Conservation (phyloP, 2,113 vertebrate species). For the Hemichromis elongatus region DNA sequence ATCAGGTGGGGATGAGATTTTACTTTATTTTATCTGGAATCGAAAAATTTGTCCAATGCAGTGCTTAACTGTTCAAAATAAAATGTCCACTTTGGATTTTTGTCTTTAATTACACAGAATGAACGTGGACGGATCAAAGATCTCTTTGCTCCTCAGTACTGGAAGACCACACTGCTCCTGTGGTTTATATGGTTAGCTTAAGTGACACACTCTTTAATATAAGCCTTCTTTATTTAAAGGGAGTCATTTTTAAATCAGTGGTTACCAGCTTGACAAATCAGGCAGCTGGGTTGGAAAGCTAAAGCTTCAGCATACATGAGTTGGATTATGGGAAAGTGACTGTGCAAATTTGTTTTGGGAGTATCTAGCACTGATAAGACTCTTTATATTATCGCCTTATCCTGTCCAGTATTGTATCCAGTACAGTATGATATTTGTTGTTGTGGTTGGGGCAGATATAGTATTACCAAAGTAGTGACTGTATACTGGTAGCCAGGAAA, state of each 20-base stretch:
- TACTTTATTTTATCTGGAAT: not conserved
- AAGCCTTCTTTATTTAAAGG: not conserved
- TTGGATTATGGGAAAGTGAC: not conserved
- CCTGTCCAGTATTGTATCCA: not conserved
- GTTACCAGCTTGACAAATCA: not conserved
- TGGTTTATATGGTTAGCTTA: conserved; percentile 89
- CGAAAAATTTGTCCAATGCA: not conserved
- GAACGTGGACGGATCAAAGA: conserved; percentile 81
- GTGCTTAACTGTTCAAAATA: not conserved
- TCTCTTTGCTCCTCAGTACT: conserved; percentile 81
- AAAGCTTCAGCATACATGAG: not conserved
- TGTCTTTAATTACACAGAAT: conserved; percentile 68
- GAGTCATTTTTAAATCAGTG: not conserved
- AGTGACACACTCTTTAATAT: not conserved
- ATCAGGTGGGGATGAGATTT: conserved; percentile 69
- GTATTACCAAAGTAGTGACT: not conserved
- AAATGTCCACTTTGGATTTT: not conserved
- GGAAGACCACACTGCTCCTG: conserved; percentile 84
- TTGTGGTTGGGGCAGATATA: not conserved
- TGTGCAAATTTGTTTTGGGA: not conserved
- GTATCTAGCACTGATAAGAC: not conserved
- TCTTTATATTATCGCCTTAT: not conserved
- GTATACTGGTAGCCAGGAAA: not conserved
- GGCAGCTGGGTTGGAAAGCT: not conserved
- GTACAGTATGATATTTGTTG: not conserved